These are phyloP conservation scores for Probaryconus sp. DNA, from an alignment of 1,140 invertebrate genomes.

Conservation along the genomic window DNA sequence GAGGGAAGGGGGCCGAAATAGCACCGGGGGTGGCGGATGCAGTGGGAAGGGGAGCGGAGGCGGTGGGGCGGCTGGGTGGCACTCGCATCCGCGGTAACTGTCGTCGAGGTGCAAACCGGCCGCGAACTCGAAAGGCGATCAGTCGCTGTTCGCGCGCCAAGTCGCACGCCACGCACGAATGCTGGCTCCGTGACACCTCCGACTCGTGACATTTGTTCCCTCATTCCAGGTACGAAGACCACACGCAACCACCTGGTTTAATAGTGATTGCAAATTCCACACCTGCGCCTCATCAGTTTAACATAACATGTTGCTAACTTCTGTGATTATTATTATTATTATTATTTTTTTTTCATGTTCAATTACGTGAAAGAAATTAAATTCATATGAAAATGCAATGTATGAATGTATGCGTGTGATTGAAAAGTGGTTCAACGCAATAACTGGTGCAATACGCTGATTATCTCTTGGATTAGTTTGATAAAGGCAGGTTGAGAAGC, in stretches of 20 bases:
- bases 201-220: conserved; percentile 4
- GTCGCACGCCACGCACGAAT: conserved; percentile 52
- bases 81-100: conserved; percentile 69
- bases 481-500: too few species aligned
- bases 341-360: too few species aligned
- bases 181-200: neutral
- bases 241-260: too few species aligned
- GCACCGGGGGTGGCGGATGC: conserved; percentile 23
- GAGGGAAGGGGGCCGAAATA: conserved; percentile 1
- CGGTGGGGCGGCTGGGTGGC: conserved; percentile 36
- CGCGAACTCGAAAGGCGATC: conserved; percentile 75
- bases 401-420: neutral
- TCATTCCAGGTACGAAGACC: neutral
- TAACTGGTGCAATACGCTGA: too few species aligned
- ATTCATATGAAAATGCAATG: conserved; percentile 3
- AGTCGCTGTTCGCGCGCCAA: conserved; percentile 75
- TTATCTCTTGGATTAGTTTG: too few species aligned
- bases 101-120: conserved; percentile 75
- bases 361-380: too few species aligned
- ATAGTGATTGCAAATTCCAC: too few species aligned
- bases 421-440: conserved; percentile 5
- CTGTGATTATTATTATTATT: too few species aligned
- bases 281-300: too few species aligned
- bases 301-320: too few species aligned
- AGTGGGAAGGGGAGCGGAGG: conserved; percentile 8